A percentile compares a stretch with the other conserved stretches of the same genome.
Conservation (phyloP, 1,140 invertebrate genomes). For the Drosophila hydei region DNA sequence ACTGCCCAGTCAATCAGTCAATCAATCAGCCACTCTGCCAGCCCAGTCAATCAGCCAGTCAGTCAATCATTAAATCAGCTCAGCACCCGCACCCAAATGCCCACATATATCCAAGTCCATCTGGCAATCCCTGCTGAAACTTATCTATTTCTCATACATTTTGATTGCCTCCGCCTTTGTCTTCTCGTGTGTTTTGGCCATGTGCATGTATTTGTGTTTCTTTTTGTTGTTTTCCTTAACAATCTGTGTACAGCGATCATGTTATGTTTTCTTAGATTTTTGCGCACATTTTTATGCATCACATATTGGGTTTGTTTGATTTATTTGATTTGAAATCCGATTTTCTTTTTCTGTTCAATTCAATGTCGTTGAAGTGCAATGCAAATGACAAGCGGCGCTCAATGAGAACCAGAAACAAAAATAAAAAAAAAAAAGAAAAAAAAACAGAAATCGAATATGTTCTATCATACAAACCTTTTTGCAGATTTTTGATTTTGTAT, state of each 20-base stretch:
- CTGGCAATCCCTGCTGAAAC: background rate
- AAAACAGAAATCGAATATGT: conserved; percentile 66
- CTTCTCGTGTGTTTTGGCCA: conserved; percentile 11
- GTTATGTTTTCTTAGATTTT: conserved; percentile 35
- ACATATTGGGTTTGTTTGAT: conserved; percentile 45
- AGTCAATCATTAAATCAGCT: conserved; percentile 61
- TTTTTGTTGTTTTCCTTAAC: conserved; percentile 39
- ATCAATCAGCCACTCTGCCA: conserved; percentile 7
- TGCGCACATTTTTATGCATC: conserved; percentile 77
- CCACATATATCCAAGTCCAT: conserved; percentile 10
- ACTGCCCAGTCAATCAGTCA: background rate
- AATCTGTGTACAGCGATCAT: conserved; percentile 8
- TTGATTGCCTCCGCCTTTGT: conserved; percentile 37
- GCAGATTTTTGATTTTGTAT: conserved; percentile 83
- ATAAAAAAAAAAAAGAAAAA: conserved; percentile 31
- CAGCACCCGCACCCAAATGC: conserved; percentile 31
- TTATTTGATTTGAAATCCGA: conserved; percentile 26
- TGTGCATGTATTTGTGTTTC: conserved; percentile 41
- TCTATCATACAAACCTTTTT: conserved; percentile 78
- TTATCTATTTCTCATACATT: conserved; percentile 22
- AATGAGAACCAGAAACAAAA: conserved; percentile 40
- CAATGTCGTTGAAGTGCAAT: conserved; percentile 39
- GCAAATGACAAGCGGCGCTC: no score
- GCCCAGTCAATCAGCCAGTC: conserved; percentile 36
- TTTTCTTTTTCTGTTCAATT: conserved; percentile 10